Base-by-base conservation (phyloP, 2,888 invertebrate genomes). In the Drosophila monieri region DNA sequence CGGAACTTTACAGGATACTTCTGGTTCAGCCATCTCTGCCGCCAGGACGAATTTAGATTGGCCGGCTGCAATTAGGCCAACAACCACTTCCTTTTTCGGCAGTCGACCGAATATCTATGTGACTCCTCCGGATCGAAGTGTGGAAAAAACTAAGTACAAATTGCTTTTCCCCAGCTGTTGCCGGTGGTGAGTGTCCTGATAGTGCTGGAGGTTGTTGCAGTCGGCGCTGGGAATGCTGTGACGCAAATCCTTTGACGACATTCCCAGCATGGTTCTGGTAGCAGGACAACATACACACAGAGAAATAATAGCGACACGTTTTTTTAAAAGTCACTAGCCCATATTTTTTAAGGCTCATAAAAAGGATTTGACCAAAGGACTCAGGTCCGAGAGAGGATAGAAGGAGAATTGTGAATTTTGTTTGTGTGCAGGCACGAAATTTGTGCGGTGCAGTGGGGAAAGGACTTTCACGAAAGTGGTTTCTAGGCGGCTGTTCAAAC, bases 161-260 rank as follows among this genome's bases (percentile, higher is more conserved):
- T 73, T 67, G 56, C 47, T 61, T 62, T 53, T 41, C 18, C 39
- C 48, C 44, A 78, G 65, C 58, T 18, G 39, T 41, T 41, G 18
- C 10, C 23, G 25, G 15, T 30, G n/a, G 25, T 9, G 30, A 23
- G 27, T 44, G 6, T 14, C 4, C 32, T 21, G 56, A 32, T 23
- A 14, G 44, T 10, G 46, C 12, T 48, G 18, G 10, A 10, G 18
- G 43, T 21, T 21, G 21, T 30, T 44, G 39, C 27, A 51, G 58
- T 21, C 15, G 35, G 30, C 47, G 44, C 27, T 39, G 21, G 43
- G 32, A 35, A 46, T 48, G 54, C 37, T 69, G 47, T 73, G 73
- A 65, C 59, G 70, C 70, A 80, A 75, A 60, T 72, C 64, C 77
- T 71, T 76, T 78, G 70, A 81, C 67, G 62, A 78, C 61, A 73